Base-by-base conservation (phyloP, 2,888 invertebrate genomes). In the Lampropteryx suffumata region DNA sequence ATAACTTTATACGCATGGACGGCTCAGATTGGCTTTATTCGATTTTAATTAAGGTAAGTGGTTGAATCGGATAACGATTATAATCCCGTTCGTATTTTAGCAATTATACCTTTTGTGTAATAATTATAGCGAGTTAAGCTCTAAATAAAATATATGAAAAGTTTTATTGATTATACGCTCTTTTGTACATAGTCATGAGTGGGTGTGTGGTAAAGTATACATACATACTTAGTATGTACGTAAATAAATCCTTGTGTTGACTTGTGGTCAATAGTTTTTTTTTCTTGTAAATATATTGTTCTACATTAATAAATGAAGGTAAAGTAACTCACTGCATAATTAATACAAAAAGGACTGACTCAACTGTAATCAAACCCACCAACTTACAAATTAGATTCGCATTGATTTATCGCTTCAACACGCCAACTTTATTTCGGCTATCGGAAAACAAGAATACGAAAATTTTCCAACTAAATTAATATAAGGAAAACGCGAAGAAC, bases 381-480 rank as follows among this genome's bases (percentile, higher is more conserved):
- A 42, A 46, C 48, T 54, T 9, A 42, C 48, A 48, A 53, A 61
- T 55, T 49, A 54, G 39, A 45, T 56, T 41, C 11, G 14, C 53
- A 58, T 52, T 50, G 54, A 61, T 61, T 54, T 47, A 54, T 51
- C 24, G 46, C 42, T 48, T 26, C 17, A 34, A 40, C 49, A 28
- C 33, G 24, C 40, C 11, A 46, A 60, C 37, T 48, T 57, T 41
- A 37, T 49, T 54, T 39, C 9, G 45, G 39, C 37, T 28, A 48
- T 43, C 55, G 28, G 39, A 43, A 41, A 55, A 48, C 46, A 41
- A 47, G 45, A 30, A 54, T 45, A 49, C 51, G 28, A 51, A 56
- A 59, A 51, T 42, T 56, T 55, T 7, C 21, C 11, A 46, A 39
- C 39, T 27, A 11, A 57, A 59, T 51, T 59, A 55, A 55, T 55